Conservation (phyloP, 2,797 vertebrate genomes). For the Melanotaenia pygmaea region DNA sequence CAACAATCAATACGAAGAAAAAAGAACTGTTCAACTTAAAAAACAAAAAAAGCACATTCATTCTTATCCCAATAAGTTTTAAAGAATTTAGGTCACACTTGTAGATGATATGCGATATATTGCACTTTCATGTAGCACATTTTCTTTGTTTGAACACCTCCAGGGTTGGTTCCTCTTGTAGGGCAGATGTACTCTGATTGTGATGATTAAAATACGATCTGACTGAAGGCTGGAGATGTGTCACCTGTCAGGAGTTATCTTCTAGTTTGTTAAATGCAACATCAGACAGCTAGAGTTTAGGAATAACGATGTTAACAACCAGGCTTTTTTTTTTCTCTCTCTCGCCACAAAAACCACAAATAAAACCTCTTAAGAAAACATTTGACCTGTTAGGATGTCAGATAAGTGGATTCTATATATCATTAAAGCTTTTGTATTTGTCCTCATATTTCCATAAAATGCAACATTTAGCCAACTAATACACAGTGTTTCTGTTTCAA, state of each 20-base stretch:
- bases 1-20: neutral
- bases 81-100: neutral
- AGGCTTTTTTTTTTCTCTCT: neutral
- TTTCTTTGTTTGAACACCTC: neutral
- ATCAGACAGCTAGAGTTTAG: neutral
- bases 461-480: no score
- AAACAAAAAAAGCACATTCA: neutral
- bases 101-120: neutral
- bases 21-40: neutral
- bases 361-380: neutral
- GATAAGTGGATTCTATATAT: neutral
- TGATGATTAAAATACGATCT: neutral
- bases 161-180: neutral
- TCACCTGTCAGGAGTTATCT: slow-evolving; percentile 1
- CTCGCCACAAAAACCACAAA: no score
- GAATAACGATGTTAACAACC: neutral
- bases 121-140: neutral
- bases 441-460: neutral
- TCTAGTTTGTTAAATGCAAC: neutral
- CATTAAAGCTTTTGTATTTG: neutral
- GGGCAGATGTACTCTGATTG: neutral
- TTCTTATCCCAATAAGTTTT: neutral
- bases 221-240: neutral
- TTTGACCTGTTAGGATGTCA: neutral
- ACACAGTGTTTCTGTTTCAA: no score